A percentile compares a stretch with the other conserved stretches of the same genome.
phyloP scores from a whole-genome alignment of 2,888 invertebrate species.

The Galeopsomyia nigrocyanea region DNA sequence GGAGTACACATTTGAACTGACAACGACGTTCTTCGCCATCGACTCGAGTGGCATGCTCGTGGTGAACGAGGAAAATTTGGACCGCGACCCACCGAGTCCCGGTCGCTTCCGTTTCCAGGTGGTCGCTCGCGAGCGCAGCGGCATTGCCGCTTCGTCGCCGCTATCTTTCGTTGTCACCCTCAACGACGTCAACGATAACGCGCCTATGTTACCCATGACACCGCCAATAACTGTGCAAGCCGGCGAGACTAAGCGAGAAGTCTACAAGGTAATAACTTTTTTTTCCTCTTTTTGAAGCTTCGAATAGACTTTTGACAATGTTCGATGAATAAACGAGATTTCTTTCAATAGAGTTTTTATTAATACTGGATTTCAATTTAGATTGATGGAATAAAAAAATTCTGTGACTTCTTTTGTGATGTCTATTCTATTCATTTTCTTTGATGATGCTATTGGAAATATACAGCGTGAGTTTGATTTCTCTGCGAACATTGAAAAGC shows the following conservation, averaged over 20 bases:
- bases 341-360: no score
- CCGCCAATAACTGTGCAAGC: constrained; percentile 87
- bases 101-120: constrained; percentile 90
- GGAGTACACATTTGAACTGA: constrained; percentile 85
- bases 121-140: constrained; percentile 85
- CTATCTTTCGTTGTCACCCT: constrained; percentile 82
- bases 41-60: constrained; percentile 80
- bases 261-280: constrained; percentile 74
- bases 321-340: no score
- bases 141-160: constrained; percentile 86
- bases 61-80: constrained; percentile 87
- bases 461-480: no score
- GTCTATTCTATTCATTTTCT: no score
- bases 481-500: no score
- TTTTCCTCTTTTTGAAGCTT: no score
- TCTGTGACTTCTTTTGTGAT: no score
- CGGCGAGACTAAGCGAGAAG: constrained; percentile 77
- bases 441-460: no score
- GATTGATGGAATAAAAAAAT: no score
- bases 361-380: no score
- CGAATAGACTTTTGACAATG: no score
- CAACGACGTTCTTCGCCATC: constrained; percentile 86
- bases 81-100: constrained; percentile 88
- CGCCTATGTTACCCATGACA: constrained; percentile 84
- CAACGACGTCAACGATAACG: constrained; percentile 89